A percentile compares a stretch with the other conserved stretches of the same genome.
These are phyloP conservation scores for Drosophila paracracens DNA, from an alignment of 2,888 invertebrate species.

Conservation along the genomic window DNA sequence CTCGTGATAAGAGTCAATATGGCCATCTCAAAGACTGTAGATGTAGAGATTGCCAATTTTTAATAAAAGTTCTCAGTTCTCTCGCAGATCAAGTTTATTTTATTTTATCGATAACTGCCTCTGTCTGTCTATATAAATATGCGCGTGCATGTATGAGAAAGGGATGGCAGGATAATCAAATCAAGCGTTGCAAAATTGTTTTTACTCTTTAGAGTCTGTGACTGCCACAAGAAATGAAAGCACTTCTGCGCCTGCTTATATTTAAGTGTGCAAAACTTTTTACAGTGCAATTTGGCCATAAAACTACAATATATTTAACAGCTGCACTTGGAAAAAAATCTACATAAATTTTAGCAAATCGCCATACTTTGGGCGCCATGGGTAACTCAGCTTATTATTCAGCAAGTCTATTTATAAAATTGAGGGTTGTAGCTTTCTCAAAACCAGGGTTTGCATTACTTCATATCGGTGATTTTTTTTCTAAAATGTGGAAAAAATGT, in stretches of 20 bases:
- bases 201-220: background rate
- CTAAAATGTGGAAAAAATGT: background rate
- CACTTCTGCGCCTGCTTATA: background rate
- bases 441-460: background rate
- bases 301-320: background rate
- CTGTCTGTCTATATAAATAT: background rate
- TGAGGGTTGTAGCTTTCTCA: background rate
- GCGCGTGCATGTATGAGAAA: background rate
- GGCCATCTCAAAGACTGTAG: background rate
- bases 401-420: background rate
- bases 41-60: background rate
- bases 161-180: background rate
- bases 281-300: background rate
- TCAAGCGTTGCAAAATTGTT: background rate
- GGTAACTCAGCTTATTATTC: background rate
- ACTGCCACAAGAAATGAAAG: background rate
- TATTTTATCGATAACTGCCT: background rate
- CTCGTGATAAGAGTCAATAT: background rate
- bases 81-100: background rate
- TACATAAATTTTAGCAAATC: background rate
- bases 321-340: background rate
- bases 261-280: background rate
- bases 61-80: background rate
- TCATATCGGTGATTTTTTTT: background rate
- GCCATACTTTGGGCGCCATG: background rate